Conservation (phyloP, 2,113 vertebrate genomes). For the Eclectus roratus region DNA sequence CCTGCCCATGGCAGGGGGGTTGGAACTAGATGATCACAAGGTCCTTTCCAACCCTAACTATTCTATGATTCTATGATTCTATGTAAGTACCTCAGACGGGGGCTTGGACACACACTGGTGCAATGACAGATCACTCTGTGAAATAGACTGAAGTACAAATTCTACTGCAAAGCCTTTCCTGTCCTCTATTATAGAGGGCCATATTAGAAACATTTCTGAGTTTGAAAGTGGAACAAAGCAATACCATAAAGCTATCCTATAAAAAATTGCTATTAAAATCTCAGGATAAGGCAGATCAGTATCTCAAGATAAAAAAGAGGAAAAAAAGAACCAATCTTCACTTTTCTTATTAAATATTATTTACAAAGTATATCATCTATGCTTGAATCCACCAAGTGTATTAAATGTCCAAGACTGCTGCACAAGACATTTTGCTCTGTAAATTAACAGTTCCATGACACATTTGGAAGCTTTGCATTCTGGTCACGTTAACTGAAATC, state of each 20-base stretch:
- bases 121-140: not conserved
- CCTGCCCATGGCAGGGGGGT: too few relatives aligned
- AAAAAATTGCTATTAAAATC: not conserved
- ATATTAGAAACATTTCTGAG: not conserved
- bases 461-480: not conserved
- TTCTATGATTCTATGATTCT: not conserved
- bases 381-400: not conserved
- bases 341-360: not conserved
- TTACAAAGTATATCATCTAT: not conserved
- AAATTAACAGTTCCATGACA: not conserved
- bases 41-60: too few relatives aligned
- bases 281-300: not conserved
- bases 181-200: not conserved
- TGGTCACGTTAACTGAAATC: not conserved
- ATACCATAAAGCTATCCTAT: not conserved
- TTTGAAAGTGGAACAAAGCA: not conserved
- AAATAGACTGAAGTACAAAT: not conserved
- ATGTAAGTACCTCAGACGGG: not conserved
- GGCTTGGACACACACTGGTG: not conserved
- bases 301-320: not conserved
- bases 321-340: not conserved
- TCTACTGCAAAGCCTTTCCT: not conserved
- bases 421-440: not conserved
- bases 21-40: too few relatives aligned
- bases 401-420: not conserved